Evolutionary conservation across 1,140 invertebrate genomes (phyloP), one percentile per base, ranked within the genome.

Genomic region (Zaprionus tsacasi): DNA sequence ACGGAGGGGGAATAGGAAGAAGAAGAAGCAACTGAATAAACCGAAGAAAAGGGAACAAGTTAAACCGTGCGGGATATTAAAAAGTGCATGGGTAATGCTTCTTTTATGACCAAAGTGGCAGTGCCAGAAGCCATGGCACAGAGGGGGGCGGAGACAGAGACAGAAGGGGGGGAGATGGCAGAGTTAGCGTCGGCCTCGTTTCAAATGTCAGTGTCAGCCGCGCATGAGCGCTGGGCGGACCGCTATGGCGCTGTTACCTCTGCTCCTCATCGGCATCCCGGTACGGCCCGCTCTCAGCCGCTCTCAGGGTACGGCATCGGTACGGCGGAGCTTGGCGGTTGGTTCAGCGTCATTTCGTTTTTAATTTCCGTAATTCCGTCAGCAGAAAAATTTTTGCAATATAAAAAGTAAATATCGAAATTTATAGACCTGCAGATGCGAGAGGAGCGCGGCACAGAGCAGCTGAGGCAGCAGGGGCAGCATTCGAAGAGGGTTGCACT

Each of bases 331-430:
- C 21, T 45, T 33, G 55, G 43, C 45, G 67, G 48, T 72, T 68
- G 79, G 73, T 78, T 82, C 79, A 80, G 81, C 79, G 87, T 91
- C 90, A 89, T 91, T 92, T 91, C 91, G 74, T 91, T 92, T 92
- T 92, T 92, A 92, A 92, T 92, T 92, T 92, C 91, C 91, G 91
- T 92, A 92, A 92, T 92, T 92, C 83, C 83, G 83, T 92, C 85
- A 92, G 85, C 91, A 90, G 80, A 92, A 92, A 92, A 91, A 92
- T 91, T 92, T 92, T 89, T 91, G 88, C 88, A 92, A 92, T 91
- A 91, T 91, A 91, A 91, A 91, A 92, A 92, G 85, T 81, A 91
- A 92, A 91, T 92, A 92, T 92, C 91, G 91, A 91, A 91, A 92
- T 92, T 92, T 92, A 92, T 92, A 92, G 91, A 92, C 91, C 85